These are phyloP conservation scores for Hirtodrosophila duncani DNA, from an alignment of 2,888 invertebrate species.

Conservation along the genomic window DNA sequence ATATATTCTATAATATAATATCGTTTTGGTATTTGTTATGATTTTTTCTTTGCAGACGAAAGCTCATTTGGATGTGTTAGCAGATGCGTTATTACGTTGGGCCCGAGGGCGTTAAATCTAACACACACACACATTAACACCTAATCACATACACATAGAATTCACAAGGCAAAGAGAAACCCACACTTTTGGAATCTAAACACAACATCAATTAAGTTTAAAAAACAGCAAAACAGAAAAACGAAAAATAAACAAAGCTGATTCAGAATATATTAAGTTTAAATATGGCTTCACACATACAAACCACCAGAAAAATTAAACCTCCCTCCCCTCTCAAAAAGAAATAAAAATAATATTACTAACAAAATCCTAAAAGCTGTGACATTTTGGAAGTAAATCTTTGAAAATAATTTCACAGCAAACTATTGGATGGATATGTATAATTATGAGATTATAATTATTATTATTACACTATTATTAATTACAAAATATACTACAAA, in stretches of 20 bases:
- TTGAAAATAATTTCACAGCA: constrained; percentile 36
- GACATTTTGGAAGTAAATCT: constrained; percentile 29
- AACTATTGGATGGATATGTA: constrained; percentile 42
- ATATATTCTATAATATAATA: background rate
- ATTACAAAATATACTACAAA: constrained; percentile 26
- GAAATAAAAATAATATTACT: too few species aligned
- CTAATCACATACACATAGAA: constrained; percentile 20
- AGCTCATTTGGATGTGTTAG: constrained; percentile 95
- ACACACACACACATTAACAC: constrained; percentile 12
- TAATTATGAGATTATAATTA: too few species aligned
- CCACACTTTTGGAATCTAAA: constrained; percentile 43
- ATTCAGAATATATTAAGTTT: constrained; percentile 57
- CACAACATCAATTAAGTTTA: constrained; percentile 57
- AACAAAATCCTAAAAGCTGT: constrained; percentile 18
- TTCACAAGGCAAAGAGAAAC: constrained; percentile 29
- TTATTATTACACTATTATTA: constrained; percentile 63
- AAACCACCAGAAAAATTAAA: constrained; percentile 19
- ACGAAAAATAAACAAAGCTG: too few species aligned
- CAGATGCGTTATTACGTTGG: constrained; percentile 95
- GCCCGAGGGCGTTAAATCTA: constrained; percentile 90
- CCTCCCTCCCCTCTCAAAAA: constrained; percentile 45
- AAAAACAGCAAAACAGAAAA: constrained; percentile 13
- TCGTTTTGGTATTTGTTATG: background rate
- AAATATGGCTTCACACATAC: constrained; percentile 38
- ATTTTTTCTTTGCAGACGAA: constrained; percentile 86